phyloP scores from a whole-genome alignment of 2,113 vertebrate genomes.

The Sinocyclocheilus anshuiensis region DNA sequence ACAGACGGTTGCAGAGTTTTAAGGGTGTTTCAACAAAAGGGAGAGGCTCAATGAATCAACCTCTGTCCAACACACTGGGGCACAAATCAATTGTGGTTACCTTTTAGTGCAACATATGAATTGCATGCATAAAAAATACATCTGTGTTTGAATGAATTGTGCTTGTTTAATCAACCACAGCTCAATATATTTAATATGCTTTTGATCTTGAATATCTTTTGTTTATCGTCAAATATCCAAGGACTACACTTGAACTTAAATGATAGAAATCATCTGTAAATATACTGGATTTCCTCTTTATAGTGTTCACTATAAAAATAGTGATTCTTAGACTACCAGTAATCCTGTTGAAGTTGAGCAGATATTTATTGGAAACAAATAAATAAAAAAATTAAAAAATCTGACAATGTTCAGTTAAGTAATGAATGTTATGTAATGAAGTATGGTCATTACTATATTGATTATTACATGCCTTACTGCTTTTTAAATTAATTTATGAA shows the following conservation, averaged over 20 bases:
- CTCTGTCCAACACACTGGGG: conserved; percentile 63
- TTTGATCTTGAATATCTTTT: conserved; percentile 76
- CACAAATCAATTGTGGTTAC: conserved; percentile 69
- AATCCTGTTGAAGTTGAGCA: not conserved
- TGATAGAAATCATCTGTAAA: conserved; percentile 73
- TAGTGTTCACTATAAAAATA: conserved; percentile 60
- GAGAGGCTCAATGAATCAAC: conserved; percentile 71
- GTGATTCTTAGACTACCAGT: conserved; percentile 32
- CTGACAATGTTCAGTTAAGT: too few relatives aligned
- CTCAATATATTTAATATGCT: conserved; percentile 72
- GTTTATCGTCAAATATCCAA: conserved; percentile 75
- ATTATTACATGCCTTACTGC: too few relatives aligned
- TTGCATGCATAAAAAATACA: conserved; percentile 65
- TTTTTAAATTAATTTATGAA: too few relatives aligned
- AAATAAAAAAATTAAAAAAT: too few relatives aligned
- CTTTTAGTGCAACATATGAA: conserved; percentile 70
- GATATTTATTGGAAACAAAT: too few relatives aligned
- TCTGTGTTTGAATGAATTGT: conserved; percentile 72
- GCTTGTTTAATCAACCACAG: conserved; percentile 68
- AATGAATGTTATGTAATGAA: too few relatives aligned
- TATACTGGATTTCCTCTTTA: not conserved
- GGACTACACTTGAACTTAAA: conserved; percentile 75
- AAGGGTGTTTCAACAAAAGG: conserved; percentile 55
- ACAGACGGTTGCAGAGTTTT: conserved; percentile 47
- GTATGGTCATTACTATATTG: too few relatives aligned